Evolutionary conservation across 1,140 invertebrate species (phyloP), one percentile per base, ranked within the genome.

Genomic region (Colletes latitarsis): DNA sequence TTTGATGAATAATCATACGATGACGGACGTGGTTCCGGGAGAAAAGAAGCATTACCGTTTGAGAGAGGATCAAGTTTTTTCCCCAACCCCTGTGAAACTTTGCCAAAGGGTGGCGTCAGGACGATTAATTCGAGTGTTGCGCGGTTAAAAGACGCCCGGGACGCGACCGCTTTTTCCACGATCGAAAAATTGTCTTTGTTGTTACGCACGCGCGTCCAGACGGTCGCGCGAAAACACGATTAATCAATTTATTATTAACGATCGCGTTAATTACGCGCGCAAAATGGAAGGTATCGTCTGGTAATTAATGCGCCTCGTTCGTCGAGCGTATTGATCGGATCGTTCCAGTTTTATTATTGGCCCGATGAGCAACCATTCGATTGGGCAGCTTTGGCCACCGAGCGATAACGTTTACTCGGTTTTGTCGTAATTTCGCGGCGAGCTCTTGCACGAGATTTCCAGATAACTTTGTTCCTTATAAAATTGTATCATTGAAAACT

Each of bases 1-100:
- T 57, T 73, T 74, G 77, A 74, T 67, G 77, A 79, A 79, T 74
- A 79, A 79, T 70, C 77, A 64, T 58, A 55, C 69, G 77, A 79
- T 80, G 77, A 80, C 77, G 77, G 57, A 74, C 70, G 58, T 55
- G 19, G 19, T 80, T 46, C 49, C 12, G 1, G 12, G 62, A 43
- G 49, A 15, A 46, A 62, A 66, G 69, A 64, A 52, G 77, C 58
- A 74, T 66, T 74, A 74, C 41, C 77, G 62, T 73, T 79, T 49
- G 49, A n/a, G 52, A 19, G 77, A 66, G 17, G 60, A 66, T 58
- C 58, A n/a, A 77, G 6, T 30, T 9, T 46, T 62, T 43, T 30
- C 30, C 49, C 52, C 3, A n/a, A n/a, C 30, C 14, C 6, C 15
- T 6, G 14, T 0, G n/a, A 39, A 17, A 68, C 12, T 46, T 46